Evolutionary conservation across 2,113 vertebrate species (phyloP), one percentile per base, ranked within the genome.

Genomic region (Gracilinanus agilis): DNA sequence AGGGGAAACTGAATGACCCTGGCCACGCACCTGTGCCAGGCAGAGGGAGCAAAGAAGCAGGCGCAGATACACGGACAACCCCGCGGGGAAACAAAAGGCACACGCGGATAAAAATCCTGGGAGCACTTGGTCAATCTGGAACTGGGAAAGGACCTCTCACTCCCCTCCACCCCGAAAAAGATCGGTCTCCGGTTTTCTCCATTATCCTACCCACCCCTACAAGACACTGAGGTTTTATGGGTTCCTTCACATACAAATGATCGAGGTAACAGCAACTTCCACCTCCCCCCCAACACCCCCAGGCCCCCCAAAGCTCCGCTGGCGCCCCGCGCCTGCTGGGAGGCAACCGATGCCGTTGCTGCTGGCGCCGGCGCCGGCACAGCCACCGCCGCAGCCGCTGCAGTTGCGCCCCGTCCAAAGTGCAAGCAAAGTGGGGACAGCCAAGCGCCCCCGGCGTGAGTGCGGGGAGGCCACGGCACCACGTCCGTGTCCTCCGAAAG

Each of bases 401-500:
- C 56, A 34, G 44, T 53, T 54, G n/a, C 88, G n/a, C 88, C 88
- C 67, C 67, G 67, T 83, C 67, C 67, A 40, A 83, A 40, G 67
- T 40, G 67, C 67, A 40, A 83, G 34, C 67, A 21, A 40, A 83
- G 67, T 40, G 10, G 25, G 53, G 34, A 34, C 53, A 3, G 53
- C 24, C n/a, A 2, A 12, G 61, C 27, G 61, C 49, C 53, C 53
- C n/a, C 25, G 54, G 61, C 27, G 54, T 12, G 90, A 53, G 83
- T 90, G 58, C 27, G 44, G 54, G 0, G 49, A 29, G 58, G 90
- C 27, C 9, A 13, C 90, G 29, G 54, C 34, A 3, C 34, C 91
- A 34, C 54, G 58, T 95, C 95, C 55, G 89, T 89, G 96, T 25
- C 89, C 91, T 54, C 34, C 23, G 0, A 54, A 44, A 40, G 56